phyloP scores from a whole-genome alignment of 2,888 invertebrate genomes.

The Tanytarsus gracilentus region DNA sequence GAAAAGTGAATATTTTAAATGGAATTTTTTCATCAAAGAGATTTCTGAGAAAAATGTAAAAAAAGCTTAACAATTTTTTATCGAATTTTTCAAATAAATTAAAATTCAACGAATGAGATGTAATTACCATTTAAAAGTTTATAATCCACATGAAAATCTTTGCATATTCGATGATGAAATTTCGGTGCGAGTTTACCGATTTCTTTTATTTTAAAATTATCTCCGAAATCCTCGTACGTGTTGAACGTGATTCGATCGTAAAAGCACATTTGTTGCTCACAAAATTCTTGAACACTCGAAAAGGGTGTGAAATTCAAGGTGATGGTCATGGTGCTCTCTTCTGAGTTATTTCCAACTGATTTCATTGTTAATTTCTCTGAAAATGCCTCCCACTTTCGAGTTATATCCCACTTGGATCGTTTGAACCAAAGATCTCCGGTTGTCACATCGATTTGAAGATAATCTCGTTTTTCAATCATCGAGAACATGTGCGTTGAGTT shows the following conservation, averaged over 20 bases:
- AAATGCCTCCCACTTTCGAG: not conserved
- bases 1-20: no score
- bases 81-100: not conserved
- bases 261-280: slow-evolving; percentile 12
- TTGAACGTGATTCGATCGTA: slow-evolving; percentile 9
- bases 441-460: not conserved
- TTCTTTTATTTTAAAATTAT: slow-evolving; percentile 29
- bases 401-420: not conserved
- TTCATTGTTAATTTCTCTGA: not conserved
- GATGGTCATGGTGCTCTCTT: not conserved
- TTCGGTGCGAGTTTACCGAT: slow-evolving; percentile 44
- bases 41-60: not conserved
- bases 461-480: not conserved
- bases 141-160: slow-evolving; percentile 45
- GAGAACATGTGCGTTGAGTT: not conserved
- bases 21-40: no score
- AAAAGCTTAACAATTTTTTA: not conserved
- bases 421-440: slow-evolving; percentile 26
- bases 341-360: not conserved
- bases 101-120: not conserved
- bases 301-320: not conserved
- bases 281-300: not conserved
- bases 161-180: slow-evolving; percentile 45
- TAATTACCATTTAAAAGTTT: slow-evolving; percentile 42
- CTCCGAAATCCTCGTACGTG: slow-evolving; percentile 8